phyloP scores from a whole-genome alignment of 2,888 invertebrate species.

The Rhogogaster chlorosoma region DNA sequence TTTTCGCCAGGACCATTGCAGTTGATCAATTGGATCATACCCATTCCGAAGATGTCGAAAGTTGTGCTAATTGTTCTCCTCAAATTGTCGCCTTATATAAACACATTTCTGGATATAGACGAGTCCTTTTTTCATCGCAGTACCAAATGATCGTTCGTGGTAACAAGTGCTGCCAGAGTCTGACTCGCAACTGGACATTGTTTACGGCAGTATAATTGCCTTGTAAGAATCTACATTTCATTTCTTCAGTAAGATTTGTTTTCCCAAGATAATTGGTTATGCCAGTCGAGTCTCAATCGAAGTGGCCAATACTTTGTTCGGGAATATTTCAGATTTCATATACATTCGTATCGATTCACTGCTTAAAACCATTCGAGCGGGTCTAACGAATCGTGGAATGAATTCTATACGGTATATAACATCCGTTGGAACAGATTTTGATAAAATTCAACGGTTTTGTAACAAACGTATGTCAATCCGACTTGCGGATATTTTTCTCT shows the following conservation, averaged over 20 bases:
- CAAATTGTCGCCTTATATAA: background rate
- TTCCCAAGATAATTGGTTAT: background rate
- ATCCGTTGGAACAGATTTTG: background rate
- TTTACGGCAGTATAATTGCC: background rate
- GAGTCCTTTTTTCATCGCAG: too few relatives aligned
- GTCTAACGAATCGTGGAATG: background rate
- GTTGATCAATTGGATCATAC: too few relatives aligned
- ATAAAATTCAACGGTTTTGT: background rate
- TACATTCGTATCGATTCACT: background rate
- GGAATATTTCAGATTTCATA: slow-evolving; percentile 15
- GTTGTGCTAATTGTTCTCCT: background rate
- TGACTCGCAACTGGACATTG: too few relatives aligned
- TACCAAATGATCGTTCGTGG: too few relatives aligned
- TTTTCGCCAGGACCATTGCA: too few relatives aligned
- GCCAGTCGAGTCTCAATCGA: background rate
- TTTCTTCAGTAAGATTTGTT: slow-evolving; percentile 1
- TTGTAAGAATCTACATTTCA: background rate
- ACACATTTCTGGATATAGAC: too few relatives aligned
- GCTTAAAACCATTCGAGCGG: background rate
- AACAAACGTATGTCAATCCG: background rate
- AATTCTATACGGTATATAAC: background rate
- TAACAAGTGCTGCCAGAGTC: too few relatives aligned
- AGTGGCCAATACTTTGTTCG: background rate
- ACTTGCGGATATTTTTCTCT: background rate
- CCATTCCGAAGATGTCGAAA: background rate